Percentiles rank a stretch among this genome's conserved stretches.
Conservation (phyloP, 2,888 invertebrate genomes). For the Zootermopsis nevadensis region DNA sequence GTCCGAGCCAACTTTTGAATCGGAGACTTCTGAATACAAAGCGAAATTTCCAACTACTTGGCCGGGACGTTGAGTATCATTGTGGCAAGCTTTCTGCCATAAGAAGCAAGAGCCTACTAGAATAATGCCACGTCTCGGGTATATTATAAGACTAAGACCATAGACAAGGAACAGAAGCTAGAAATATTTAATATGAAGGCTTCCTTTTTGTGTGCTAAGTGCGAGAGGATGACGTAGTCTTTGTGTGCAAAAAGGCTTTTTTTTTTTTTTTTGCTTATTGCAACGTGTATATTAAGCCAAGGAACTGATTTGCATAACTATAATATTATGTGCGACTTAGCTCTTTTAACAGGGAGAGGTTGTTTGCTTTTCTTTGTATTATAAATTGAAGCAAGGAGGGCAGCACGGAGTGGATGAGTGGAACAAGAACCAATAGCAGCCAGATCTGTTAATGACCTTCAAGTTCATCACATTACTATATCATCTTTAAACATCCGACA, state of each 20-base stretch:
- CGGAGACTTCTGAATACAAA: no score
- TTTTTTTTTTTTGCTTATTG: not conserved
- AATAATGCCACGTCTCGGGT: not conserved
- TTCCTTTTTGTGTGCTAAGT: not conserved
- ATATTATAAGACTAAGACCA: not conserved
- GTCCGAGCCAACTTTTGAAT: no score
- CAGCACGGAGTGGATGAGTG: no score
- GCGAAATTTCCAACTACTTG: no score
- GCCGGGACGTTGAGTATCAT: no score
- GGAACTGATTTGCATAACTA: constrained; percentile 1
- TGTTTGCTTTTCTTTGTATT: not conserved
- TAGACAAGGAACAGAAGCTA: not conserved
- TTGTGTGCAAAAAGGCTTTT: not conserved
- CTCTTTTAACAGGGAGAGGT: not conserved
- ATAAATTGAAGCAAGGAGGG: not conserved
- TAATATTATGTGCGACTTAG: not conserved
- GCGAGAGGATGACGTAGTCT: not conserved
- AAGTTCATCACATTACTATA: no score
- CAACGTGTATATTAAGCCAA: not conserved
- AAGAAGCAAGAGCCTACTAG: no score
- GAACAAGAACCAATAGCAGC: no score
- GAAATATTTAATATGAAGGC: not conserved
- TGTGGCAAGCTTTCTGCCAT: no score
- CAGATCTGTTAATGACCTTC: no score
- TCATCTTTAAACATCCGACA: no score